phyloP scores from a whole-genome alignment of 1,140 invertebrate species.

The Cylas formicarius region DNA sequence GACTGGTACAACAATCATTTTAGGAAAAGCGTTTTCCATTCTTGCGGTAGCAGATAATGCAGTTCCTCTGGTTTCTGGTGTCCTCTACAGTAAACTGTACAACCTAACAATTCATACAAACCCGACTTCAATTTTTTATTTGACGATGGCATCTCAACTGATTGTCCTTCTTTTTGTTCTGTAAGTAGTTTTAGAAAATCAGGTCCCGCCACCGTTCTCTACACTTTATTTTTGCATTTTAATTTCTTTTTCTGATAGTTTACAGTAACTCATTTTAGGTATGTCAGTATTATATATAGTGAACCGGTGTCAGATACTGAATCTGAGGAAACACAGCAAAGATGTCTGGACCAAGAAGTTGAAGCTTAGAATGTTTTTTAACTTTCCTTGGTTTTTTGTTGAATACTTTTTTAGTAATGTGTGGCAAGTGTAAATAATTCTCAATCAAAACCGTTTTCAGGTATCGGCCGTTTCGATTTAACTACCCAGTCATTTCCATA shows the following conservation, averaged over 20 bases:
- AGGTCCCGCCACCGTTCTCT: constrained; percentile 2
- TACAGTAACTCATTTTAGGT: constrained; percentile 12
- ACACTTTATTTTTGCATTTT: neutral
- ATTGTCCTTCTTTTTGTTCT: constrained; percentile 52
- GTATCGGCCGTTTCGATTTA: no score
- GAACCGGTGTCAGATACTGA: constrained; percentile 13
- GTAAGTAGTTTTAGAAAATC: constrained; percentile 47
- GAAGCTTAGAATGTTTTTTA: no score
- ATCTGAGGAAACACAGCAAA: constrained; percentile 6
- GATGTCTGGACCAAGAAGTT: constrained; percentile 1
- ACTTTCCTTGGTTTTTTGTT: no score
- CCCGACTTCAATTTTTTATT: constrained; percentile 55
- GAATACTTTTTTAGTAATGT: no score
- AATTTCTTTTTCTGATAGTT: constrained; percentile 24
- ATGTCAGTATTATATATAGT: constrained; percentile 20
- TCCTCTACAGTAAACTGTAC: constrained; percentile 64
- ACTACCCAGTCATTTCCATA: no score
- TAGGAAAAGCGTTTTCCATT: constrained; percentile 65
- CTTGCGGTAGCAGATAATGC: constrained; percentile 70
- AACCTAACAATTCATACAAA: constrained; percentile 52
- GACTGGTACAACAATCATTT: constrained; percentile 24
- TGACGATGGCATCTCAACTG: constrained; percentile 62
- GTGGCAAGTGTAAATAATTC: no score
- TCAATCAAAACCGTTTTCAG: no score
- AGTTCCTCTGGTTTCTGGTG: constrained; percentile 60